Conservation (phyloP, 2,888 invertebrate genomes). For the Meta bourneti region DNA sequence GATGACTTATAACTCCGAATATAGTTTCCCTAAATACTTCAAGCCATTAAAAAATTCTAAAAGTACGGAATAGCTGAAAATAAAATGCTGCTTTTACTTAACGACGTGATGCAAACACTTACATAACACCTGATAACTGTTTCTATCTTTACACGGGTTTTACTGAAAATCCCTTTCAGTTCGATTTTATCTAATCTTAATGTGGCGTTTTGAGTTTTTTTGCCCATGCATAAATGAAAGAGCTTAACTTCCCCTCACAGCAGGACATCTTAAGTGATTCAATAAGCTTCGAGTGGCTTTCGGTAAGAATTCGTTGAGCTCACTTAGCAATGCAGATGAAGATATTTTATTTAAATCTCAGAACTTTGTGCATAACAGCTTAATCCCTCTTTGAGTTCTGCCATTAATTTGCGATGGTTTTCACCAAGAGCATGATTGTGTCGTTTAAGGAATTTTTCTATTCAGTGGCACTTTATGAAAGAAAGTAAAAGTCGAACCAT, state of each 20-base stretch:
- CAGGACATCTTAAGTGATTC: not conserved
- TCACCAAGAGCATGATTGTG: no score
- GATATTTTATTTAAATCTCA: not conserved
- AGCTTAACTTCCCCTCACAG: not conserved
- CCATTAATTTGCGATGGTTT: not conserved
- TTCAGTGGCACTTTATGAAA: not conserved
- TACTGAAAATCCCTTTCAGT: not conserved
- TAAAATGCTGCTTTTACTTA: not conserved
- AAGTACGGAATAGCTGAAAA: not conserved
- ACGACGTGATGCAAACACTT: not conserved
- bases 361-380: not conserved
- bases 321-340: conserved; percentile 1
- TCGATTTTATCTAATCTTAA: conserved; percentile 11
- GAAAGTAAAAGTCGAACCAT: not conserved
- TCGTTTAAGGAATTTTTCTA: not conserved
- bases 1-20: not conserved
- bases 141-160: not conserved
- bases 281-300: not conserved
- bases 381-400: not conserved
- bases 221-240: not conserved
- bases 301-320: not conserved
- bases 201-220: not conserved
- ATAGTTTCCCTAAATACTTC: not conserved
- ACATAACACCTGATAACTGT: conserved; percentile 12
- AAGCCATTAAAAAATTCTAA: not conserved